These are phyloP conservation scores for Mustela lutreola DNA, from an alignment of 2,113 vertebrate species.

Conservation along the genomic window DNA sequence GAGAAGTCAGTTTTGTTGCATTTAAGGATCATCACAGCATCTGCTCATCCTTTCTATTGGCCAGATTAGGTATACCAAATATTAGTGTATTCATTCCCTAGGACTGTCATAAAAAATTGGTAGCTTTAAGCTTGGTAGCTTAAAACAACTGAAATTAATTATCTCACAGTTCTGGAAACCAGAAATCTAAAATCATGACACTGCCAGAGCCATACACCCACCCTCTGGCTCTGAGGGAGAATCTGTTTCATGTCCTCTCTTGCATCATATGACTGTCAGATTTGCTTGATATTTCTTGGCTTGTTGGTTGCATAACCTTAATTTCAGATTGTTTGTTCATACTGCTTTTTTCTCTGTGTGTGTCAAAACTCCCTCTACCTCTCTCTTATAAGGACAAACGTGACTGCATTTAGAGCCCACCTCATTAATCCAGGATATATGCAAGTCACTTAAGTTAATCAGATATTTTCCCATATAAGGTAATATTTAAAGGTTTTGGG, in stretches of 20 bases:
- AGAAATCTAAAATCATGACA: neutral
- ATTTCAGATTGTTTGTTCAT: neutral
- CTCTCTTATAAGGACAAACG: neutral
- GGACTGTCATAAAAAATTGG: neutral
- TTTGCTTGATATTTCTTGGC: neutral
- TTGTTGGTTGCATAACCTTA: neutral
- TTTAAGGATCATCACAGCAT: neutral
- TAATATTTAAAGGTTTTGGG: neutral
- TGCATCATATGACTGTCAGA: neutral
- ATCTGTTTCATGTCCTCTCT: neutral
- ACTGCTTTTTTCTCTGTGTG: neutral
- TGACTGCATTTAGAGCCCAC: neutral
- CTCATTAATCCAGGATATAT: neutral
- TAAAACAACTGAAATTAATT: neutral
- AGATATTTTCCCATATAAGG: neutral
- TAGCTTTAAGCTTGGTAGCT: neutral
- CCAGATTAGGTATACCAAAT: neutral
- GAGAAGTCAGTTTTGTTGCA: neutral
- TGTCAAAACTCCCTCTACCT: neutral
- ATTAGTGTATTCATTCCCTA: neutral
- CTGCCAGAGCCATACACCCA: neutral
- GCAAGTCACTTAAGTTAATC: neutral
- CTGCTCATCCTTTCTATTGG: neutral
- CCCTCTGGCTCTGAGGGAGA: neutral
- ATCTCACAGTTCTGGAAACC: neutral